Conservation (phyloP, 1,140 invertebrate species). For the Brachionus koreanus region DNA sequence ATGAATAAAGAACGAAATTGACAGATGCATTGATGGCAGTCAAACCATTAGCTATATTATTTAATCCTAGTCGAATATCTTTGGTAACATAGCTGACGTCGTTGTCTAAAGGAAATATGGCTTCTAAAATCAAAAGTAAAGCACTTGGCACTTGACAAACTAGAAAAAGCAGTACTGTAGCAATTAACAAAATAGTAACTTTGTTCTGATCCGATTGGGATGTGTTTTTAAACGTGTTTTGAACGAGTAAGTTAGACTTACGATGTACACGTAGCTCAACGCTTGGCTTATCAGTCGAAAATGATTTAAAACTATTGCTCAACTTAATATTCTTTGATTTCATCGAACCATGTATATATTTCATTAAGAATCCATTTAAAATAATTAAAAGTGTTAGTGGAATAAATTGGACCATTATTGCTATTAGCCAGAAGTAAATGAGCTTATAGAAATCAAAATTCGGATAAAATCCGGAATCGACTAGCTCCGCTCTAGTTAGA, state of each 20-base stretch:
- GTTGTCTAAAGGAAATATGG: conserved; percentile 12
- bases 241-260: neutral
- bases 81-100: neutral
- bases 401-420: conserved; percentile 38
- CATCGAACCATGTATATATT: conserved; percentile 26
- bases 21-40: conserved; percentile 65
- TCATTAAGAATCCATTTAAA: conserved; percentile 22
- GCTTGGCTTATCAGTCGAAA: neutral
- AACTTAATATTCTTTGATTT: neutral
- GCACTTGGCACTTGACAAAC: conserved; percentile 31
- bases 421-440: conserved; percentile 27
- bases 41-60: conserved; percentile 38
- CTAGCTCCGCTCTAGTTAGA: neutral
- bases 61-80: conserved; percentile 15
- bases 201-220: conserved; percentile 25
- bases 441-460: conserved; percentile 35
- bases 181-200: conserved; percentile 29
- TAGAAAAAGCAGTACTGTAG: conserved; percentile 19
- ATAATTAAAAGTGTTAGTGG: conserved; percentile 10
- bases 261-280: neutral
- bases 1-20: conserved; percentile 74
- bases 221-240: neutral
- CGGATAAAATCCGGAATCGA: conserved; percentile 8
- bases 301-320: neutral
- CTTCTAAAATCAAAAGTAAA: neutral